These are phyloP conservation scores for Brachyhypopomus occidentalis DNA, from an alignment of 2,113 vertebrate species.

Conservation along the genomic window DNA sequence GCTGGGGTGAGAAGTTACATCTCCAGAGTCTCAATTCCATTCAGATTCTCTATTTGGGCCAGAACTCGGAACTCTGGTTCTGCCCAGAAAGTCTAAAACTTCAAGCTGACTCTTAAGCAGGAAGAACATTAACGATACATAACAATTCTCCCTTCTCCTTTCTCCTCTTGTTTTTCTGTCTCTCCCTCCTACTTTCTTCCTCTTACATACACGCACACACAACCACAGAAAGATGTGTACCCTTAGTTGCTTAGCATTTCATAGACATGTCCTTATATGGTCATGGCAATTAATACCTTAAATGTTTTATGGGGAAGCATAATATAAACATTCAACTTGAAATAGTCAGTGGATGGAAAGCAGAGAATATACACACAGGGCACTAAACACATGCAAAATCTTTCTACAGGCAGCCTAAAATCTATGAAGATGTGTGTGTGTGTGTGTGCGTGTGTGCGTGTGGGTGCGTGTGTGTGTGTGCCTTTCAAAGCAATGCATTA, in stretches of 20 bases:
- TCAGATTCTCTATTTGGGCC: slow-evolving; percentile 54
- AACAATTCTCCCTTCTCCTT: background rate
- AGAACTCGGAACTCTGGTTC: slow-evolving; percentile 27
- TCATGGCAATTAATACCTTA: slow-evolving; percentile 65
- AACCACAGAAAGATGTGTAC: slow-evolving; percentile 47
- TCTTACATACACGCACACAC: background rate
- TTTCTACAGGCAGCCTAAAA: slow-evolving; percentile 10
- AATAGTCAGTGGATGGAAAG: slow-evolving; percentile 55
- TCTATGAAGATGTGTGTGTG: background rate
- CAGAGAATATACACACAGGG: slow-evolving; percentile 55
- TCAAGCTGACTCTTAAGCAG: slow-evolving; percentile 2
- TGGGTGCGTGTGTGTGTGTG: background rate
- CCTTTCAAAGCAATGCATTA: background rate
- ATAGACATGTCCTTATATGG: slow-evolving; percentile 70
- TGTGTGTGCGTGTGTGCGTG: background rate
- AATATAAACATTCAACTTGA: slow-evolving; percentile 61
- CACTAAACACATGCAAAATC: slow-evolving; percentile 33
- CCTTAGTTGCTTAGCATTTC: slow-evolving; percentile 56
- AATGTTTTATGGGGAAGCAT: slow-evolving; percentile 64
- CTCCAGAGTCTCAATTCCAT: slow-evolving; percentile 17
- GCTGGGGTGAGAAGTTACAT: slow-evolving; percentile 29
- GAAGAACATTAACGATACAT: slow-evolving; percentile 6
- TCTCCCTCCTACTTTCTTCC: background rate
- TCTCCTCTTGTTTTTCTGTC: background rate
- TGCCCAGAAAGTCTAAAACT: background rate